These are phyloP conservation scores for Rhabdomys pumilio DNA, from an alignment of 2,797 vertebrate species.

Conservation along the genomic window DNA sequence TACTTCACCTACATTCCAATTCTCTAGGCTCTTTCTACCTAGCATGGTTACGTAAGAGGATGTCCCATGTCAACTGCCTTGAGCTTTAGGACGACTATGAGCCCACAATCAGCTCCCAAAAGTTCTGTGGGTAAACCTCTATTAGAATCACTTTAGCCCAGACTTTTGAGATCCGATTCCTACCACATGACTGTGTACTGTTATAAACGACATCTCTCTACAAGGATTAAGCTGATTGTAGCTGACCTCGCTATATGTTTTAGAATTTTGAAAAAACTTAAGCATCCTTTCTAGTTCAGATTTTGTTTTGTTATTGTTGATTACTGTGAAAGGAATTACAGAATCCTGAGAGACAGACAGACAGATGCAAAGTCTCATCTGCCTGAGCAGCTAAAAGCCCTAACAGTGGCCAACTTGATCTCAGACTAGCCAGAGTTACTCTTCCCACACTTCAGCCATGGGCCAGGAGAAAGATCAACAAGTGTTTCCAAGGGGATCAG, in stretches of 20 bases:
- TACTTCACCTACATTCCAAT: neutral
- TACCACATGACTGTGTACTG: neutral
- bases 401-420: neutral
- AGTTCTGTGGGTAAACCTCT: neutral
- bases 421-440: neutral
- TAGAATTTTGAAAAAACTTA: constrained; percentile 25
- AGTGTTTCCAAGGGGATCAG: neutral
- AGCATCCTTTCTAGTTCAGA: neutral
- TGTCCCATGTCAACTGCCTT: neutral
- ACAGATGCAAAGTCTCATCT: neutral
- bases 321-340: constrained; percentile 35
- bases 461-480: neutral
- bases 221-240: neutral
- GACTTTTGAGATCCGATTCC: neutral
- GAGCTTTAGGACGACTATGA: neutral
- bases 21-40: neutral
- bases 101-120: neutral
- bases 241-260: neutral
- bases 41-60: neutral
- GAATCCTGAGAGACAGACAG: neutral
- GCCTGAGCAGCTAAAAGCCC: neutral
- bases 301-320: constrained; percentile 31
- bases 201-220: neutral
- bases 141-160: neutral
- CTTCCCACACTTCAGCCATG: neutral